Base-by-base conservation (phyloP, 2,888 invertebrate genomes). In the Phytoseiulus persimilis region DNA sequence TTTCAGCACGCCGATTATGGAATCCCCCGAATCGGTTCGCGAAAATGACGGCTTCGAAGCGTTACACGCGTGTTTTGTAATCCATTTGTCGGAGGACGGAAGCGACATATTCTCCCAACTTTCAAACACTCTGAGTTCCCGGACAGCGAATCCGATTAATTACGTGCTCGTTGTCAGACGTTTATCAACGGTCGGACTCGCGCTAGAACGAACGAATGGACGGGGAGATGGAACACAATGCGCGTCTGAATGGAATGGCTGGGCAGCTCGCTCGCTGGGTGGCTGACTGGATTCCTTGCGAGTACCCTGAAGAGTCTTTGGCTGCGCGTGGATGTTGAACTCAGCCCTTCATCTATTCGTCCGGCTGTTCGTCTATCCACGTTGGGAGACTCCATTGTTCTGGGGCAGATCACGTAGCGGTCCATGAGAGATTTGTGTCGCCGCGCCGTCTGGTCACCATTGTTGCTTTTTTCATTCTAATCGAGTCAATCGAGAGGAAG, bases 361-460 rank as follows among this genome's bases (percentile, higher is more conserved):
- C 65, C 65, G 65, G 9, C 18, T 28, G 65, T 14, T 65, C 65
- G 65, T 65, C 65, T 65, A 65, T 65, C 65, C 65, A 65, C 5
- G 65, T 65, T 65, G 65, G 65, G 65, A 65, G 65, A 65, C 65
- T 65, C 65, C 65, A 65, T 65, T 65, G 65, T 65, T 65, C 9
- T 65, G 65, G 65, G 65, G 65, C 65, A 65, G 65, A 65, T 65
- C 65, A 65, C 65, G 65, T 65, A 65, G 65, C 65, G 65, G 65
- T 65, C 65, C 65, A 65, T 65, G 65, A 65, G 65, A 65, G 65
- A 65, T 65, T 65, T 65, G 65, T 65, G 65, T 65, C 65, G 65
- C 28, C 65, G 65, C 65, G 65, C 65, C 65, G 65, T 65, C 65
- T 2, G 18, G 65, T 23, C 28, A 23, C 65, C 65, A 65, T 65